These are phyloP conservation scores for Cebus imitator DNA, from an alignment of 2,113 vertebrate species.

Conservation along the genomic window DNA sequence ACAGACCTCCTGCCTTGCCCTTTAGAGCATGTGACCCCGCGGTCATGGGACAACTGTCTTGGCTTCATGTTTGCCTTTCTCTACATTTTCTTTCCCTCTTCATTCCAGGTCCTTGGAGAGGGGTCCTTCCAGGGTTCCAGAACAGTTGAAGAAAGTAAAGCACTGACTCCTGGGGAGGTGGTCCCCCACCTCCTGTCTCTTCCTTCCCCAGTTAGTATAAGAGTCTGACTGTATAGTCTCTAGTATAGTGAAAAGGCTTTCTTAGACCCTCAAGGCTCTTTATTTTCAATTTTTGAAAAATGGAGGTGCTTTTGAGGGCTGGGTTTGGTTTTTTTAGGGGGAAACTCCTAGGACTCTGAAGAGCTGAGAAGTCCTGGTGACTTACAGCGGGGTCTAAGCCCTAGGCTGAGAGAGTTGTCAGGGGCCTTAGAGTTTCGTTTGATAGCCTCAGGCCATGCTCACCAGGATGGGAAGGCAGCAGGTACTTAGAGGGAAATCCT, in stretches of 20 bases:
- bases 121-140: background rate
- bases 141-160: background rate
- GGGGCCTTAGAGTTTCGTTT: background rate
- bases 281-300: background rate
- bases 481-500: background rate
- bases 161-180: no score
- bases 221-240: background rate
- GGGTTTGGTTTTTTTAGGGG: background rate
- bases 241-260: background rate
- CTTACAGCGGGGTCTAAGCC: background rate
- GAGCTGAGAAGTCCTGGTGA: background rate
- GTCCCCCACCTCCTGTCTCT: background rate
- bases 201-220: background rate
- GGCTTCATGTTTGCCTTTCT: background rate
- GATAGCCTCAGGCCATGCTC: background rate
- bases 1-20: background rate
- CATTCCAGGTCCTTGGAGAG: background rate
- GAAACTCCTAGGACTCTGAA: background rate
- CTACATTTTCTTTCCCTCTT: background rate
- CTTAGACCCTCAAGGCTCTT: background rate
- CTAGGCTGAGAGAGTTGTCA: background rate
- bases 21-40: background rate
- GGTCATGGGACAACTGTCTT: background rate
- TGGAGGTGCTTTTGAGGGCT: background rate
- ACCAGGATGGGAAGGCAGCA: background rate